These are phyloP conservation scores for Drosophila rufa DNA, from an alignment of 1,140 invertebrate genomes.

Conservation along the genomic window DNA sequence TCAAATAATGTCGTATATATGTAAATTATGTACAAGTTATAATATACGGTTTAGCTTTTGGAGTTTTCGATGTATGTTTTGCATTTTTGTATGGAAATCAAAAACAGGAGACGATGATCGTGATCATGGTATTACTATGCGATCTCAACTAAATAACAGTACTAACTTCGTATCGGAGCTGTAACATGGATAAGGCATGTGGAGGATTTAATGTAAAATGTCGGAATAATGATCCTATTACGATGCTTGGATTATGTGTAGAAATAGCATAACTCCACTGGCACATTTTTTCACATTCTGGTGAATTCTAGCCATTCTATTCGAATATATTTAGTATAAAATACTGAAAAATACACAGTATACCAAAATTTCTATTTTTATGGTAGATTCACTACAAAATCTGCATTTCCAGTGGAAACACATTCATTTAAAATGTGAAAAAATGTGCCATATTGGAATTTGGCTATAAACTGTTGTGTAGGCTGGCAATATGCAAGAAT, in stretches of 20 bases:
- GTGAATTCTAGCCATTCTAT: not conserved
- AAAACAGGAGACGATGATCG: constrained; percentile 27
- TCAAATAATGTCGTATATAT: constrained; percentile 18
- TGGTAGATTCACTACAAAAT: too few species aligned
- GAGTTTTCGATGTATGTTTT: constrained; percentile 58
- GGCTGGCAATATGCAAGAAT: constrained; percentile 56
- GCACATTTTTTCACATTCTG: not conserved
- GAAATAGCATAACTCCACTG: not conserved
- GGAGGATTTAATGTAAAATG: constrained; percentile 51
- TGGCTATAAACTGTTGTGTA: constrained; percentile 11
- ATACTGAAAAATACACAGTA: not conserved
- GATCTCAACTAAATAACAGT: constrained; percentile 77
- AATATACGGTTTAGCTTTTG: constrained; percentile 23
- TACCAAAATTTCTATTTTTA: too few species aligned
- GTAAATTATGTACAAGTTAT: constrained; percentile 49
- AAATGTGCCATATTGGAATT: not conserved
- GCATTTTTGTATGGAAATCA: constrained; percentile 31
- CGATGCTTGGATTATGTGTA: constrained; percentile 29
- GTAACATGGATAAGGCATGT: constrained; percentile 58
- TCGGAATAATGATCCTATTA: constrained; percentile 31
- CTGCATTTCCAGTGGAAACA: too few species aligned
- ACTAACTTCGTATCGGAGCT: constrained; percentile 60
- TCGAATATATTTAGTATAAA: not conserved
- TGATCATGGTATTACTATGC: constrained; percentile 31
- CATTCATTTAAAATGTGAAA: too few species aligned